Conservation (phyloP, 1,140 invertebrate species). For the Drosophila neocordata region DNA sequence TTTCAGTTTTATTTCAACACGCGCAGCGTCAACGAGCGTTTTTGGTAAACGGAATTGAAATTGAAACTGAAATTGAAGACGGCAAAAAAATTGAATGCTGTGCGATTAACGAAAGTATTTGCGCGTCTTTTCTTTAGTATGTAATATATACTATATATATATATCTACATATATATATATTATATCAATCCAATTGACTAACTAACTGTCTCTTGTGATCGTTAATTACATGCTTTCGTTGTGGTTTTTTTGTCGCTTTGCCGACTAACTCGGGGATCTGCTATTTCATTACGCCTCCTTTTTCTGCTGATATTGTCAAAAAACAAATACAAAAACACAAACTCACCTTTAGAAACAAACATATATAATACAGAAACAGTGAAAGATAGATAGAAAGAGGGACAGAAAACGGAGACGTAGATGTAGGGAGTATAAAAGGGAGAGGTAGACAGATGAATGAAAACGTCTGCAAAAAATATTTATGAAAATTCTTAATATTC, state of each 20-base stretch:
- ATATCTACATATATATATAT: conserved; percentile 29
- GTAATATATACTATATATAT: background rate
- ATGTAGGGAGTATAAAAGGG: background rate
- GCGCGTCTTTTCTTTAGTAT: conserved; percentile 9
- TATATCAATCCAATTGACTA: too few relatives aligned
- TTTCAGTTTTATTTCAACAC: conserved; percentile 72
- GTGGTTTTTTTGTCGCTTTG: conserved; percentile 8
- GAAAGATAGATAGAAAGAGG: background rate
- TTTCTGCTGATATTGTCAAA: background rate
- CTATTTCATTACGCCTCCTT: background rate
- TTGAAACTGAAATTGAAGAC: background rate
- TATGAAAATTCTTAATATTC: background rate
- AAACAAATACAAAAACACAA: too few relatives aligned
- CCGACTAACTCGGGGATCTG: conserved; percentile 13
- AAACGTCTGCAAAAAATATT: conserved; percentile 22
- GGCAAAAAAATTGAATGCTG: background rate
- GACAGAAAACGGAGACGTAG: background rate
- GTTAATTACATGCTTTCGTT: conserved; percentile 38
- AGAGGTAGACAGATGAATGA: background rate
- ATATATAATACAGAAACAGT: background rate
- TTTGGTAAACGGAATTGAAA: conserved; percentile 26
- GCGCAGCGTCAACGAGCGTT: conserved; percentile 68
- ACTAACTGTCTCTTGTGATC: conserved; percentile 25
- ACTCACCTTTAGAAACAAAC: background rate
- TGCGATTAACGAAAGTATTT: conserved; percentile 15